Percentiles rank a stretch among this genome's conserved stretches.
These are phyloP conservation scores for Galeopterus variegatus DNA, from an alignment of 2,113 vertebrate genomes.

Conservation along the genomic window DNA sequence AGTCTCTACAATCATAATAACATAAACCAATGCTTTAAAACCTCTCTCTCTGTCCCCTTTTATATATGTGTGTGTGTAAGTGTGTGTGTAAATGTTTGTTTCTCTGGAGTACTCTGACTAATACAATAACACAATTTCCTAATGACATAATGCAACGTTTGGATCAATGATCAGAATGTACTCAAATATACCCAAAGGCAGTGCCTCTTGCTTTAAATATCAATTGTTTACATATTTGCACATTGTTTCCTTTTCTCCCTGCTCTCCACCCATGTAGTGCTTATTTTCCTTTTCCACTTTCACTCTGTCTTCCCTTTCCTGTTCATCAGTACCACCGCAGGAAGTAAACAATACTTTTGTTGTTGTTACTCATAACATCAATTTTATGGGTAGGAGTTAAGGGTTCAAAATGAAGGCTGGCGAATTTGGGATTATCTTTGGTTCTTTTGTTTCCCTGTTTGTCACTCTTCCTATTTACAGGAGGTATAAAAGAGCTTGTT, in stretches of 20 bases:
- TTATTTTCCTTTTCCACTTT: not conserved
- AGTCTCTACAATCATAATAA: no score
- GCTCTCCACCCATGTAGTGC: fast-evolving
- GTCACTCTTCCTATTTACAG: not conserved
- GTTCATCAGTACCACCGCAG: no score
- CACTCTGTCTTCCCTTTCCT: not conserved
- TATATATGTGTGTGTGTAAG: no score
- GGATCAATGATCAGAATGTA: not conserved
- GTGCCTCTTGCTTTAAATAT: not conserved
- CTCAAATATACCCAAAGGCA: not conserved
- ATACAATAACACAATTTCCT: not conserved
- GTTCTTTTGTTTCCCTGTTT: not conserved
- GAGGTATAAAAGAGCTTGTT: not conserved
- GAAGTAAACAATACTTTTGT: no score
- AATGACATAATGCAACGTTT: not conserved
- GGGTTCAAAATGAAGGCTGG: not conserved
- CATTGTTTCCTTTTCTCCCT: not conserved
- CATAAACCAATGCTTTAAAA: not conserved
- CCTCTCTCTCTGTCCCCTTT: not conserved
- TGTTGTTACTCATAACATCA: not conserved
- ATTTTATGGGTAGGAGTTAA: no score
- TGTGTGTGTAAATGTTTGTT: not conserved
- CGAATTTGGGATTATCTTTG: not conserved
- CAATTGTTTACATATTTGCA: not conserved
- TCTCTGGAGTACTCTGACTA: not conserved